Percentiles rank a stretch among this genome's conserved stretches.
Evolutionary conservation across 1,140 invertebrate species (phyloP).

Genomic region (Tenebrio molitor): DNA sequence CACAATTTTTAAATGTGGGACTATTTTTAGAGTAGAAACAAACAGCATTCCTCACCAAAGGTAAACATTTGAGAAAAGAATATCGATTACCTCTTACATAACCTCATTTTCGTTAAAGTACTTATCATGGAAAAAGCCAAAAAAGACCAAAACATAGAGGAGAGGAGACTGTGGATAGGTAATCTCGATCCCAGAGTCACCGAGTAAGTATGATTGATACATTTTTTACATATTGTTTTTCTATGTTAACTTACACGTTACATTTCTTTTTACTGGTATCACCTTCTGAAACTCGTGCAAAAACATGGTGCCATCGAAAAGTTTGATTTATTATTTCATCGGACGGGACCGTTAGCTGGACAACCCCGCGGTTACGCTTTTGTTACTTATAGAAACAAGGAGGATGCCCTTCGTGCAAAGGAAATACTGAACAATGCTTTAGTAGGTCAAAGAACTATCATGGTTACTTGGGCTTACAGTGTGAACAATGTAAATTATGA

Average conservation of each 20-base stretch:
- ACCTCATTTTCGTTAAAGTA: constrained; percentile 13
- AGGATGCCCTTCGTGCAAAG: constrained; percentile 78
- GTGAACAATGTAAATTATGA: constrained; percentile 74
- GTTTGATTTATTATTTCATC: constrained; percentile 95
- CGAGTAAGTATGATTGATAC: constrained; percentile 81
- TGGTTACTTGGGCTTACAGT: constrained; percentile 87
- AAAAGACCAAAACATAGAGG: constrained; percentile 66
- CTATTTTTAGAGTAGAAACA: constrained; percentile 18
- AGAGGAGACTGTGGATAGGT: constrained; percentile 89
- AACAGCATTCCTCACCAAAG: constrained; percentile 32
- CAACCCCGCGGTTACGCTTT: constrained; percentile 95
- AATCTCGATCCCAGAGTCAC: constrained; percentile 89
- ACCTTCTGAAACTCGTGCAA: constrained; percentile 94
- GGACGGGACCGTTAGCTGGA: constrained; percentile 87
- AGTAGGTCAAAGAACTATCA: constrained; percentile 81
- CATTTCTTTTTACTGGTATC: constrained; percentile 81
- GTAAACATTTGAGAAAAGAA: background rate
- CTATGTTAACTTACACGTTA: constrained; percentile 47
- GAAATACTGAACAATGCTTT: constrained; percentile 80
- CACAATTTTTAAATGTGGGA: constrained; percentile 16
- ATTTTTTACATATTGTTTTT: constrained; percentile 56
- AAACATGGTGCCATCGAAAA: constrained; percentile 92
- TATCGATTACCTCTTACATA: constrained; percentile 18
- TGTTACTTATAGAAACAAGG: constrained; percentile 82
- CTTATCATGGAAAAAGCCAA: constrained; percentile 21